A percentile compares a stretch with the other conserved stretches of the same genome.
phyloP scores from a whole-genome alignment of 1,140 invertebrate genomes.

The Drosophila tsacasi region DNA sequence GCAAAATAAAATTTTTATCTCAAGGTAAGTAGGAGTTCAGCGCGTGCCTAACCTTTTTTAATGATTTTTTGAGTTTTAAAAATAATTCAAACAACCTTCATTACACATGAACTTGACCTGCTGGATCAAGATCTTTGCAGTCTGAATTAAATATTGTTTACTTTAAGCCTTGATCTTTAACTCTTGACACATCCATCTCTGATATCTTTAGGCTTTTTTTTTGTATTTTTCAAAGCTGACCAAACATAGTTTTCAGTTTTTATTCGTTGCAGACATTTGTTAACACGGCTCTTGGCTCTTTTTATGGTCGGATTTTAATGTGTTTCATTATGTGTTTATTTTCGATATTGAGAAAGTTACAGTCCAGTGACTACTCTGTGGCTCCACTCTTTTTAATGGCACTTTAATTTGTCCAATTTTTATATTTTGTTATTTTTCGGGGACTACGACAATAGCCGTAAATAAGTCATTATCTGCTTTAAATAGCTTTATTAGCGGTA shows the following conservation, averaged over 20 bases:
- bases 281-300: constrained; percentile 27
- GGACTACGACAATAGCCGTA: constrained; percentile 51
- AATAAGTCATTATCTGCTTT: constrained; percentile 79
- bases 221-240: background rate
- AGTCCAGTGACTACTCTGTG: constrained; percentile 26
- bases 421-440: constrained; percentile 5
- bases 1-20: constrained; percentile 20
- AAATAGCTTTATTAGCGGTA: constrained; percentile 77
- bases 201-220: background rate
- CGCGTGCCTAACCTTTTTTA: constrained; percentile 35
- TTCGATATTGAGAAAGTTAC: constrained; percentile 33
- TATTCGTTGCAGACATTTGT: constrained; percentile 28
- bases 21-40: constrained; percentile 37
- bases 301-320: constrained; percentile 56
- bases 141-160: constrained; percentile 1
- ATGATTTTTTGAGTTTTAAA: constrained; percentile 29
- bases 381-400: constrained; percentile 58
- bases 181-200: constrained; percentile 4
- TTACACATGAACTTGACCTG: constrained; percentile 40
- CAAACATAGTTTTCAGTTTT: constrained; percentile 12
- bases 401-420: constrained; percentile 75
- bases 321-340: constrained; percentile 15
- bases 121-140: constrained; percentile 23
- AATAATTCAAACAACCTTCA: constrained; percentile 19
- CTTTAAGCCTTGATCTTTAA: constrained; percentile 3